A percentile compares a stretch with the other conserved stretches of the same genome.
phyloP scores from a whole-genome alignment of 2,797 vertebrate species.

The Oophaga sylvatica region DNA sequence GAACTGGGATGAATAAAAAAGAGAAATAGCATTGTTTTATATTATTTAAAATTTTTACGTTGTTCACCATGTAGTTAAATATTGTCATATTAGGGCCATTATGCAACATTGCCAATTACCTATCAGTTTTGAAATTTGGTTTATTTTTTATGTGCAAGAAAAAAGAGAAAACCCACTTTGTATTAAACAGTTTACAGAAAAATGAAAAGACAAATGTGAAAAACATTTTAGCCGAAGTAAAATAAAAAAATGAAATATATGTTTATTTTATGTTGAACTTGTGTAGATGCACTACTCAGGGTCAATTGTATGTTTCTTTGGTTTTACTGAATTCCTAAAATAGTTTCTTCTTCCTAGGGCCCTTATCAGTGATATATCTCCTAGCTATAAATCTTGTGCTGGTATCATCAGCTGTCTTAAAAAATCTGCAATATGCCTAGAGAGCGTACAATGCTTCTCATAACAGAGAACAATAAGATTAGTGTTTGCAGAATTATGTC shows the following conservation, averaged over 20 bases:
- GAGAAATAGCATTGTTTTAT: too few relatives aligned
- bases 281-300: not conserved
- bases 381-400: constrained; percentile 35
- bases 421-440: constrained; percentile 42
- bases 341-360: constrained; percentile 30
- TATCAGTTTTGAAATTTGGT: too few relatives aligned
- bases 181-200: not conserved
- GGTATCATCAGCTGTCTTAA: constrained; percentile 55
- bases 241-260: not conserved
- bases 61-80: too few relatives aligned
- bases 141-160: too few relatives aligned
- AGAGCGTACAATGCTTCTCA: constrained; percentile 24
- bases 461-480: constrained; percentile 35
- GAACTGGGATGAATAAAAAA: too few relatives aligned
- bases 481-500: constrained; percentile 24
- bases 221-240: not conserved
- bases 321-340: constrained; percentile 51
- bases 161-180: not conserved
- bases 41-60: too few relatives aligned
- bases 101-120: too few relatives aligned
- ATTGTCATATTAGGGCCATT: too few relatives aligned
- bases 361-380: constrained; percentile 16
- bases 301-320: constrained; percentile 38
- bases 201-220: not conserved
- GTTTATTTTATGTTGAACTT: constrained; percentile 1